Conservation (phyloP, 2,888 invertebrate species). For the Uropetala carovei region DNA sequence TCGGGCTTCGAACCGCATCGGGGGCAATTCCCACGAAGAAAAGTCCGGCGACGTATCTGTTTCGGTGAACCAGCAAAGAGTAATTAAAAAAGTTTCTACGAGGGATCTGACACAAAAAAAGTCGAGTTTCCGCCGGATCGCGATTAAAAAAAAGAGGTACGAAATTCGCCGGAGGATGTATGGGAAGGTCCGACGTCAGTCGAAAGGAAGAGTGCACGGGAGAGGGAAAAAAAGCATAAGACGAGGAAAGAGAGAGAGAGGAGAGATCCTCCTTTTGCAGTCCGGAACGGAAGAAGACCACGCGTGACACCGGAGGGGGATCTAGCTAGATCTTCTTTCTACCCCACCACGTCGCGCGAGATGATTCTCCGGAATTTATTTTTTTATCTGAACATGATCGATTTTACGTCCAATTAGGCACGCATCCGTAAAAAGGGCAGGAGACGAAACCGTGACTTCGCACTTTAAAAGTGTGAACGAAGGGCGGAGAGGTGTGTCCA, state of each 20-base stretch:
- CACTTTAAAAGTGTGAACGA: background rate
- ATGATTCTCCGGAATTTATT: background rate
- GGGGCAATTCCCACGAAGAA: slow-evolving; percentile 53
- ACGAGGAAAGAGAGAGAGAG: background rate
- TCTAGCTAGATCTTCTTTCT: background rate
- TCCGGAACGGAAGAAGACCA: background rate
- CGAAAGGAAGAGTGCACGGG: background rate
- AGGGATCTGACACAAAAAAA: slow-evolving; percentile 17
- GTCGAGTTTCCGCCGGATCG: slow-evolving; percentile 34
- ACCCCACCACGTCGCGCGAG: too few species aligned
- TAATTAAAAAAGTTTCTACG: slow-evolving; percentile 45
- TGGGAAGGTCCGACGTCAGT: background rate
- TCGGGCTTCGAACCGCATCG: slow-evolving; percentile 35
- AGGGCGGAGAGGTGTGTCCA: background rate
- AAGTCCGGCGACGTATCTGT: slow-evolving; percentile 24
- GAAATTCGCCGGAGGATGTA: slow-evolving; percentile 5
- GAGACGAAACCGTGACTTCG: slow-evolving; percentile 34
- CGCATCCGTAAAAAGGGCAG: background rate
- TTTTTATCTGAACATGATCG: slow-evolving; percentile 14
- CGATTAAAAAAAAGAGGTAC: slow-evolving; percentile 33
- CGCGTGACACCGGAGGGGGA: background rate
- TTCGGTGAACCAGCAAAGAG: slow-evolving; percentile 5
- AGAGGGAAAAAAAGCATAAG: background rate
- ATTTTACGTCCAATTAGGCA: slow-evolving; percentile 49
- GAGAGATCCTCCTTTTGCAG: background rate